A percentile compares a stretch with the other conserved stretches of the same genome.
phyloP scores from a whole-genome alignment of 1,140 invertebrate genomes.

The Pollicipes pollicipes region DNA sequence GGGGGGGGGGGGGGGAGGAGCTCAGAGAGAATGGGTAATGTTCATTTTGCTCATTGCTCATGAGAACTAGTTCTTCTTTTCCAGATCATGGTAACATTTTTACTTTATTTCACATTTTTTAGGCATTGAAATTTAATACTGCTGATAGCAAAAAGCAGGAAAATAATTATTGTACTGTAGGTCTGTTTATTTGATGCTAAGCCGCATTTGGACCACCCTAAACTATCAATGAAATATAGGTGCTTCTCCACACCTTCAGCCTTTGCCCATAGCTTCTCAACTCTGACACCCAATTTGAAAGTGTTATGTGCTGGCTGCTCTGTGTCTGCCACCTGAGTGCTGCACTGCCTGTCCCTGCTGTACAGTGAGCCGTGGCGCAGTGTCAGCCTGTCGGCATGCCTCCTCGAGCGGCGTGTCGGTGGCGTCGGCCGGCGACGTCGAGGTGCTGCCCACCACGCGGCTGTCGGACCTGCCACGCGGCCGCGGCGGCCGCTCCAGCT shows the following conservation, averaged over 20 bases:
- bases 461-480: conserved; percentile 56
- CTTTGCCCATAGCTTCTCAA: too few relatives aligned
- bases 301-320: neutral
- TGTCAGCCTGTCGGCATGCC: neutral
- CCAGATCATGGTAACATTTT: too few relatives aligned
- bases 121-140: too few relatives aligned
- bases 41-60: too few relatives aligned
- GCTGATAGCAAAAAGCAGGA: too few relatives aligned
- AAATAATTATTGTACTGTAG: too few relatives aligned
- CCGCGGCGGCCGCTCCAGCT: conserved; percentile 83
- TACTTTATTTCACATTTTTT: too few relatives aligned
- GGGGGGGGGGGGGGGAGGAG: too few relatives aligned
- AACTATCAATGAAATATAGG: neutral
- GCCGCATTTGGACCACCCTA: neutral
- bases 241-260: neutral
- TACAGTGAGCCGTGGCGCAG: neutral
- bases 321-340: too few relatives aligned
- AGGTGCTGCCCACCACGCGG: conserved; percentile 4
- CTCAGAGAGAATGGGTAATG: too few relatives aligned
- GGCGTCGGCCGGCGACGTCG: neutral
- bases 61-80: too few relatives aligned
- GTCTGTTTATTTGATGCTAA: neutral
- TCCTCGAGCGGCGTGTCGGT: neutral
- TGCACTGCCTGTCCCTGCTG: neutral
- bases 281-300: too few relatives aligned